Base-by-base conservation (phyloP, 2,888 invertebrate genomes). In the Nemotelus nigrinus region DNA sequence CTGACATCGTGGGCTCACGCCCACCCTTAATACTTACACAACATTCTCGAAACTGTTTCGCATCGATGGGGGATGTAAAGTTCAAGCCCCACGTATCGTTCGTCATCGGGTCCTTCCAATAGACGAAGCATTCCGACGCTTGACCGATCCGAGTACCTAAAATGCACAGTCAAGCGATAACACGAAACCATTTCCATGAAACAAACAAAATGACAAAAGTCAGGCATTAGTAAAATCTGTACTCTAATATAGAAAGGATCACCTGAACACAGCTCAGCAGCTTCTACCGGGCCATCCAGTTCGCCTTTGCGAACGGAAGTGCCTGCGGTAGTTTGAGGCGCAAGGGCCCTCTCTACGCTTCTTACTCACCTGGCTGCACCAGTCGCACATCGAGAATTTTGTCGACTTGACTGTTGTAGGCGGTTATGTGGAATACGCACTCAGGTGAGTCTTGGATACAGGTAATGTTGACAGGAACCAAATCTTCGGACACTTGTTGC, bases 41-140 rank as follows among this genome's bases (percentile, higher is more conserved):
- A 89, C 96, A 96, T 90, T 97, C 97, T 86, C 95, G 90, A 88
- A 98, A 99, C 88, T 97, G 96, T 89, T 97, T 96, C 81, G 98
- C 98, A 88, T 99, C 98, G 84, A 96, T 96, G 80, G 98, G 95
- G 78, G 97, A 97, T 76, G 98, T 98, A 86, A 99, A 99, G 89
- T 98, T 99, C 81, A 98, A 91, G 79, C 98, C 98, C 98, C 98
- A 99, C 63, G 98, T 98, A 88, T 97, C 97, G 88, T 95, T 96
- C 84, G 96, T 96, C 93, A 96, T 95, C 70, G 96, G 94, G 88
- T 98, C 98, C 87, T 97, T 96, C 98, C 98, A 98, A 88, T 98
- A 98, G 78, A 98, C 96, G 88, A 99, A 99, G 88, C 98, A 98
- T 90, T 98, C 98, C 57, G 98, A 98, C 60, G 98, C 98, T 89